phyloP scores from a whole-genome alignment of 2,888 invertebrate genomes.

The Mechanitis messenoides region DNA sequence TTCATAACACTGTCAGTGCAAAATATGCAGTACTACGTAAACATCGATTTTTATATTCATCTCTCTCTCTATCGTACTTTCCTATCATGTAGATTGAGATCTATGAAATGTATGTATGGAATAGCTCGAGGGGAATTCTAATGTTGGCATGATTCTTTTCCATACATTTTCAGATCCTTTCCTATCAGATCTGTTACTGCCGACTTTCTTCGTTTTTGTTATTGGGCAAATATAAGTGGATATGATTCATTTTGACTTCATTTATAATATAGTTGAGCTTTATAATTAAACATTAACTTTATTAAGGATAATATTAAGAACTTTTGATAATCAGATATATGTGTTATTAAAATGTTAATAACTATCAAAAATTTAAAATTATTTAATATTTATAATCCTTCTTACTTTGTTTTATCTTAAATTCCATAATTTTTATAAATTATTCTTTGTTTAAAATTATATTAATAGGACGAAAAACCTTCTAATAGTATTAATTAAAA shows the following conservation, averaged over 20 bases:
- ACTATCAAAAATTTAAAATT: too few relatives aligned
- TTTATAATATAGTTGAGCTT: not conserved
- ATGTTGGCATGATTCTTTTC: slow-evolving; percentile 5
- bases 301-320: too few relatives aligned
- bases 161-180: not conserved
- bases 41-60: slow-evolving; percentile 17
- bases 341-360: too few relatives aligned
- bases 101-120: slow-evolving; percentile 9
- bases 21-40: slow-evolving; percentile 15
- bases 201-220: not conserved
- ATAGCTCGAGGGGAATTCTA: slow-evolving; percentile 1
- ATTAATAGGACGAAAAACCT: not conserved
- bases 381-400: too few relatives aligned
- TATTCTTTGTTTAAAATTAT: slow-evolving; percentile 1
- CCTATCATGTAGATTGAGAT: slow-evolving; percentile 17
- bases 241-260: slow-evolving; percentile 1
- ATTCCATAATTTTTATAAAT: not conserved
- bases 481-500: slow-evolving; percentile 10
- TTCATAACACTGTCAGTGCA: slow-evolving; percentile 13
- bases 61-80: slow-evolving; percentile 16
- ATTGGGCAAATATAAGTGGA: slow-evolving; percentile 12
- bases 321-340: too few relatives aligned
- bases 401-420: too few relatives aligned
- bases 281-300: too few relatives aligned
- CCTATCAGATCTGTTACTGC: not conserved